These are phyloP conservation scores for Drosophila fungiperda DNA, from an alignment of 2,888 invertebrate species.

Conservation along the genomic window DNA sequence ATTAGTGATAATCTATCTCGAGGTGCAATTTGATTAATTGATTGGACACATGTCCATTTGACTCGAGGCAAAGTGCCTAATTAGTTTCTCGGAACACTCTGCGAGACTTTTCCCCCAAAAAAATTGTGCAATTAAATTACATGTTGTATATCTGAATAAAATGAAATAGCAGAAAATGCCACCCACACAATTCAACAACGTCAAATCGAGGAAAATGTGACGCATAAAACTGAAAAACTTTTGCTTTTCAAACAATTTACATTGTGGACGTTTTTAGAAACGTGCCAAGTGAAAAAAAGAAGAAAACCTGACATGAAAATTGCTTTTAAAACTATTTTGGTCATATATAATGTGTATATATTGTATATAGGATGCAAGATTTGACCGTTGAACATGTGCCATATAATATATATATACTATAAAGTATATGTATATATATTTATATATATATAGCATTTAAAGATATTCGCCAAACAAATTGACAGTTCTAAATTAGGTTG, in stretches of 20 bases:
- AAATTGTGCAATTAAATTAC: constrained; percentile 49
- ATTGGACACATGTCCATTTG: constrained; percentile 45
- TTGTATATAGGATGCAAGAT: constrained; percentile 11
- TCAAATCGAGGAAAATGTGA: constrained; percentile 20
- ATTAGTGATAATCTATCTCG: constrained; percentile 20
- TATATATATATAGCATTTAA: constrained; percentile 5
- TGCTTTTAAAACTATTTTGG: constrained; percentile 31
- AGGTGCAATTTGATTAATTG: constrained; percentile 48
- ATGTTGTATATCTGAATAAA: constrained; percentile 5
- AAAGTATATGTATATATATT: background rate
- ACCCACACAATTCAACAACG: constrained; percentile 17
- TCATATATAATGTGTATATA: constrained; percentile 15
- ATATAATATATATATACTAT: background rate
- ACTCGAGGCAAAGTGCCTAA: constrained; percentile 44
- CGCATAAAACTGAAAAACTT: constrained; percentile 40
- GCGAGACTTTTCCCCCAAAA: constrained; percentile 15
- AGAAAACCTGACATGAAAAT: constrained; percentile 7
- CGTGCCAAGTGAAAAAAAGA: constrained; percentile 44
- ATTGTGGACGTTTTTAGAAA: constrained; percentile 21
- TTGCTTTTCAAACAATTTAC: constrained; percentile 29
- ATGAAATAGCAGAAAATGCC: constrained; percentile 1
- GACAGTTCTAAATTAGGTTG: constrained; percentile 72
- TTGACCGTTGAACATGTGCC: constrained; percentile 43
- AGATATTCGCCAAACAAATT: constrained; percentile 46
- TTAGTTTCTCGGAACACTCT: constrained; percentile 31